phyloP scores from a whole-genome alignment of 2,113 vertebrate species.

The Chaenocephalus aceratus region DNA sequence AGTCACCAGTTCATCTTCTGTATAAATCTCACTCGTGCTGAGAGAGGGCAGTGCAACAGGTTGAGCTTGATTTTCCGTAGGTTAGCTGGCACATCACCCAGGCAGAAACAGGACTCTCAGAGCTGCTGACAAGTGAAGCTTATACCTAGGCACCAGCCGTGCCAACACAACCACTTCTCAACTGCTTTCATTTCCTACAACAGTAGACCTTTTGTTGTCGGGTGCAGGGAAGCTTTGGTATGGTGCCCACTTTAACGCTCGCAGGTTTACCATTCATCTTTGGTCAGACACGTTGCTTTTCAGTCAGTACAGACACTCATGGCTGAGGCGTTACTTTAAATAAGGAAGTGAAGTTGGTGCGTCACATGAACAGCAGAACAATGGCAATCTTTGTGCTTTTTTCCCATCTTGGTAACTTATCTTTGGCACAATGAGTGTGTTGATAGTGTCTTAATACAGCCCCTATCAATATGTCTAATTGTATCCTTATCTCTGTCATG shows the following conservation, averaged over 20 bases:
- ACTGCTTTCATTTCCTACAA: conserved; percentile 69
- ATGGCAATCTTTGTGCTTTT: conserved; percentile 69
- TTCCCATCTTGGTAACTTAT: conserved; percentile 46
- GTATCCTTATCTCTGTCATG: conserved; percentile 39
- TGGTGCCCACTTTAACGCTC: conserved; percentile 41
- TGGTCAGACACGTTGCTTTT: conserved; percentile 53
- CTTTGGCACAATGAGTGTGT: conserved; percentile 50
- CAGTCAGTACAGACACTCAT: conserved; percentile 61
- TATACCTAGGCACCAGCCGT: conserved; percentile 60
- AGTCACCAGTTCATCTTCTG: conserved; percentile 52
- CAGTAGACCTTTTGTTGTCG: conserved; percentile 79
- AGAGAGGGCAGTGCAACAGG: conserved; percentile 70
- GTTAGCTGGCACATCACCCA: conserved; percentile 69
- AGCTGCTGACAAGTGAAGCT: conserved; percentile 75
- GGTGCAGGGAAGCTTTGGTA: conserved; percentile 48
- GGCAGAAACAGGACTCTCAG: conserved; percentile 57
- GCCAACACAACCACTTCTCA: conserved; percentile 68
- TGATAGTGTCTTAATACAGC: conserved; percentile 38
- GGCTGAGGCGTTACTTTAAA: conserved; percentile 62
- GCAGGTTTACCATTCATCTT: conserved; percentile 62
- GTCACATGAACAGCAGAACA: conserved; percentile 71
- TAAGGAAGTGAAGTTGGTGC: conserved; percentile 66
- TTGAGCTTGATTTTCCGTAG: conserved; percentile 75
- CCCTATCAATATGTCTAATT: conserved; percentile 37
- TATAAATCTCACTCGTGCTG: conserved; percentile 48